phyloP scores from a whole-genome alignment of 2,113 vertebrate species.

The Myotis brandtii region DNA sequence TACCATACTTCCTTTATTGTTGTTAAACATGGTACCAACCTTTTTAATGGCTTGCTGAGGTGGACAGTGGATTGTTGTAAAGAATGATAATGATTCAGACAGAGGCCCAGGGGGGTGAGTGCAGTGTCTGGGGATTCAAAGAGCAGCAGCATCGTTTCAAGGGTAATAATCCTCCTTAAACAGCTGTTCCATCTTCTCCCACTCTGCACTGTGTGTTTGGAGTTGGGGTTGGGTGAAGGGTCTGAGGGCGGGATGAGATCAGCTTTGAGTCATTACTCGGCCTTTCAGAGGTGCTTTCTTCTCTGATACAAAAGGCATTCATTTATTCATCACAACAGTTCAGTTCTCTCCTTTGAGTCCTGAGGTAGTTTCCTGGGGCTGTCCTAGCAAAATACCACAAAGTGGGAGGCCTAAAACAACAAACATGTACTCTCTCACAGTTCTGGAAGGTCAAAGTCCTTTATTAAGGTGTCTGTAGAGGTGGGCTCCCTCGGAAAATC shows the following conservation, averaged over 20 bases:
- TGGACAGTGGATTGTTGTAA: no score
- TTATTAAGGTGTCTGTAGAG: neutral
- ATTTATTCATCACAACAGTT: neutral
- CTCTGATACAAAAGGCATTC: neutral
- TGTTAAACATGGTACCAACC: neutral
- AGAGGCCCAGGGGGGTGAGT: fast-evolving
- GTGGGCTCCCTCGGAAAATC: fast-evolving
- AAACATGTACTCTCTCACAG: neutral
- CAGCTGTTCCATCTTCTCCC: neutral
- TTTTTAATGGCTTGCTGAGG: neutral
- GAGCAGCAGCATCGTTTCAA: fast-evolving
- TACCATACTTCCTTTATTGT: neutral
- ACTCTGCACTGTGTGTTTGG: neutral
- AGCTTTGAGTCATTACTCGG: no score
- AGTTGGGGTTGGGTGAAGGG: neutral
- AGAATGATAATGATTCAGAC: neutral
- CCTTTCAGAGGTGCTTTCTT: no score
- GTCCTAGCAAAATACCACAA: neutral
- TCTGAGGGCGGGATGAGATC: neutral
- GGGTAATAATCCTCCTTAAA: neutral
- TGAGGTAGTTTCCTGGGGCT: neutral
- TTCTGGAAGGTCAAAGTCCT: neutral
- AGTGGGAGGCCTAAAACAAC: neutral
- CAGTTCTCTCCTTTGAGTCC: neutral
- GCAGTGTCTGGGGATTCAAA: neutral